These are phyloP conservation scores for Anguilla japonica DNA, from an alignment of 2,113 vertebrate genomes.

Conservation along the genomic window DNA sequence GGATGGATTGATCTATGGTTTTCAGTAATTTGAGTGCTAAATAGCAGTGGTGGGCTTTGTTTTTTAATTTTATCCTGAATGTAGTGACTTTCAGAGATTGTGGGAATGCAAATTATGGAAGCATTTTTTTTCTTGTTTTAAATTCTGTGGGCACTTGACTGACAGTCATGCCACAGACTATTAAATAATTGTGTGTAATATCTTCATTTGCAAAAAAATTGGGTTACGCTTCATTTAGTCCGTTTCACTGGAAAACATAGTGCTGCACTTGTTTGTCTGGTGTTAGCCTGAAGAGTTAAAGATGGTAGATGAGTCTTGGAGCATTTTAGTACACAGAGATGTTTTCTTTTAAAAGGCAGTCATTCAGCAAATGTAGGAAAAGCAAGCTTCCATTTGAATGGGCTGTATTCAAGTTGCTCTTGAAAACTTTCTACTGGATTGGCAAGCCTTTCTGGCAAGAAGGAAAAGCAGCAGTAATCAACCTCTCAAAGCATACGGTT, in stretches of 20 bases:
- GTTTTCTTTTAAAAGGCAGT: slow-evolving; percentile 3
- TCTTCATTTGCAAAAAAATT: slow-evolving; percentile 56
- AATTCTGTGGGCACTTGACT: slow-evolving; percentile 2
- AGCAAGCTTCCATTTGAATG: not conserved
- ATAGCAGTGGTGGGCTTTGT: not conserved
- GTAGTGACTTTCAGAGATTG: slow-evolving; percentile 16
- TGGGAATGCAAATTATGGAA: not conserved
- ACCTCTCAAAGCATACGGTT: not conserved
- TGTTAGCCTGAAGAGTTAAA: slow-evolving; percentile 15
- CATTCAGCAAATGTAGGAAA: slow-evolving; percentile 18
- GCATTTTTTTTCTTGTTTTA: slow-evolving; percentile 27
- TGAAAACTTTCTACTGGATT: not conserved
- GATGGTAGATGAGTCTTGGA: slow-evolving; percentile 38
- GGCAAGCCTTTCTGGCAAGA: not conserved
- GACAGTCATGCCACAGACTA: slow-evolving; percentile 32
- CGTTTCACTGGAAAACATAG: slow-evolving; percentile 46
- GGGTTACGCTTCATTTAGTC: slow-evolving; percentile 60
- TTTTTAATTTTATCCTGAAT: not conserved
- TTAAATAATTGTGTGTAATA: slow-evolving; percentile 49
- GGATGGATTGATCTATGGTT: not conserved
- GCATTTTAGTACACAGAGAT: slow-evolving; percentile 6
- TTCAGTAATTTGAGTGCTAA: not conserved
- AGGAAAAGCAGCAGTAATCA: not conserved
- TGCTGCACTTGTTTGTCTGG: slow-evolving; percentile 47
- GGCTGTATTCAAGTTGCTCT: not conserved